Conservation (phyloP, 1,140 invertebrate genomes). For the Ips typographus region DNA sequence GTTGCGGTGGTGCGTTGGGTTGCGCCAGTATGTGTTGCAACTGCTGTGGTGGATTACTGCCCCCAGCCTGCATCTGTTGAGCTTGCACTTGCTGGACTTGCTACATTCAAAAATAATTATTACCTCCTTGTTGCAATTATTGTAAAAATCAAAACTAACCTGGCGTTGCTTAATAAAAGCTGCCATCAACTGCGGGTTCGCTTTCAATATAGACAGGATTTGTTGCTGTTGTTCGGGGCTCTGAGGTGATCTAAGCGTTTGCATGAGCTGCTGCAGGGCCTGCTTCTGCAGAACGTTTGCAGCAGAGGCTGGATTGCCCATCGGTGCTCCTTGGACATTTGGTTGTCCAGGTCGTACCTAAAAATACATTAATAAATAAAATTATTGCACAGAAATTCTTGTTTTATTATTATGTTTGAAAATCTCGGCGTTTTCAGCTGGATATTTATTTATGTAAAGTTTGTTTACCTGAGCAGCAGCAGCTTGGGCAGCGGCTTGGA, state of each 20-base stretch:
- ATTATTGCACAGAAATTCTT: too few relatives aligned
- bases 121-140: neutral
- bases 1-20: conserved; percentile 51
- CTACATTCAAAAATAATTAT: neutral
- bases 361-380: too few relatives aligned
- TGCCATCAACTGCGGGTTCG: conserved; percentile 94
- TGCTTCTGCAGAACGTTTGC: conserved; percentile 65
- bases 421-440: too few relatives aligned
- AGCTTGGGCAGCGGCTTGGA: conserved; percentile 20
- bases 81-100: conserved; percentile 37
- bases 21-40: conserved; percentile 59
- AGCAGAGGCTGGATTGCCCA: conserved; percentile 39
- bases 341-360: conserved; percentile 48
- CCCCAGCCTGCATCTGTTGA: conserved; percentile 47
- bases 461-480: conserved; percentile 3
- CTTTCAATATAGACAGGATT: conserved; percentile 89
- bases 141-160: conserved; percentile 53
- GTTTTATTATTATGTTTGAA: too few relatives aligned
- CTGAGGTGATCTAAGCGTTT: conserved; percentile 83
- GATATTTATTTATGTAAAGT: too few relatives aligned
- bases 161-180: conserved; percentile 91
- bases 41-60: conserved; percentile 50
- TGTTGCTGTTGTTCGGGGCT: conserved; percentile 92
- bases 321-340: conserved; percentile 31
- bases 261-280: conserved; percentile 86